phyloP scores from a whole-genome alignment of 2,797 vertebrate genomes.

The Chelmon rostratus region DNA sequence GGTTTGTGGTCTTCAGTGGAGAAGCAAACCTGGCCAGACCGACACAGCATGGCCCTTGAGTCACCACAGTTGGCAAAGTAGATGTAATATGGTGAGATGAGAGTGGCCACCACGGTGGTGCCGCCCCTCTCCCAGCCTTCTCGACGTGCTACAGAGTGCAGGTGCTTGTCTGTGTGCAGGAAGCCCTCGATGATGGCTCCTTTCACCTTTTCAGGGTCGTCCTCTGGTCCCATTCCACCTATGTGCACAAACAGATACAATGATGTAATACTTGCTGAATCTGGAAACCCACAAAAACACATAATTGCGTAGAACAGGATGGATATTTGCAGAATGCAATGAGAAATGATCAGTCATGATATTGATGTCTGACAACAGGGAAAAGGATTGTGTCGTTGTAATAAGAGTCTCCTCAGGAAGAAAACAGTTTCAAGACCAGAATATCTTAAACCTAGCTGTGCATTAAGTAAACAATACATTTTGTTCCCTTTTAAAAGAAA shows the following conservation, averaged over 20 bases:
- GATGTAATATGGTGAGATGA: constrained; percentile 85
- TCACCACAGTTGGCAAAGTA: constrained; percentile 89
- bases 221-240: constrained; percentile 81
- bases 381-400: neutral
- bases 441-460: neutral
- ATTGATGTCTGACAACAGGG: neutral
- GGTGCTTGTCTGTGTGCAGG: constrained; percentile 85
- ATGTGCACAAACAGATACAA: constrained; percentile 39
- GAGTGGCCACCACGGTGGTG: constrained; percentile 82
- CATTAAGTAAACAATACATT: neutral
- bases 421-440: neutral
- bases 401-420: neutral
- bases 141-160: constrained; percentile 80
- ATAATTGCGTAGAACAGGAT: neutral
- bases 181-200: constrained; percentile 82
- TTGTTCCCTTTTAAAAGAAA: neutral
- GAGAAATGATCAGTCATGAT: neutral
- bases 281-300: neutral
- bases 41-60: constrained; percentile 86
- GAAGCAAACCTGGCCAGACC: constrained; percentile 85
- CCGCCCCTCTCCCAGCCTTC: constrained; percentile 86
- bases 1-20: constrained; percentile 91
- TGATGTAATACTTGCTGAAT: neutral
- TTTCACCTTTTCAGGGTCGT: constrained; percentile 81
- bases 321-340: neutral